phyloP scores from a whole-genome alignment of 2,797 vertebrate species.

The Buphagus erythrorhynchus region DNA sequence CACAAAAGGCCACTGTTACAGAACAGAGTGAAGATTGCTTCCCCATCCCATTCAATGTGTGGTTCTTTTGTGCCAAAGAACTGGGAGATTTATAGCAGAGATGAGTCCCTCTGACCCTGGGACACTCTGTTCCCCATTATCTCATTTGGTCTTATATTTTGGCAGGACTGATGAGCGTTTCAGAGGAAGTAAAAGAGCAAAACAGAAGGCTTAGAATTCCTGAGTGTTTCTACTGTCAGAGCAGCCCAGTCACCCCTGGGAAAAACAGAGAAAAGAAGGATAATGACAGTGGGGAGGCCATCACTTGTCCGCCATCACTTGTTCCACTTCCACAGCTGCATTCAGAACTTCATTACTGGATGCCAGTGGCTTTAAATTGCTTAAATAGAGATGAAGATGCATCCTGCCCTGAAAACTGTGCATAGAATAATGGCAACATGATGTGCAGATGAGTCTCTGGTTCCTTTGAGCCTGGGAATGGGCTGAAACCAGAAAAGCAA shows the following conservation, averaged over 20 bases:
- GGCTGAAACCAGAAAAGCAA: not conserved
- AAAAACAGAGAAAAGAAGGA: not conserved
- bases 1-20: not conserved
- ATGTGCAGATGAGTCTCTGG: not conserved
- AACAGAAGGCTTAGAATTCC: not conserved
- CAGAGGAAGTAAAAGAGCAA: not conserved
- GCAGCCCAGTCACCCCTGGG: not conserved
- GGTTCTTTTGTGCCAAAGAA: not conserved
- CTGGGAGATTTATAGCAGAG: not conserved
- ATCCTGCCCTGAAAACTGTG: not conserved
- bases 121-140: not conserved
- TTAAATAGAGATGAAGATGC: not conserved
- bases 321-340: not conserved
- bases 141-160: not conserved
- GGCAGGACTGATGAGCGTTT: not conserved
- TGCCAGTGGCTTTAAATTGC: not conserved
- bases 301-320: not conserved
- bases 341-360: not conserved
- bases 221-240: not conserved
- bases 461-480: not conserved
- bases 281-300: not conserved
- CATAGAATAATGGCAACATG: not conserved
- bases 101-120: not conserved
- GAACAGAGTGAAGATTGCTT: not conserved
- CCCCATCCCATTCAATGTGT: not conserved